Base-by-base conservation (phyloP, 2,113 vertebrate species). In the mouse (Mus musculus) region DNA sequence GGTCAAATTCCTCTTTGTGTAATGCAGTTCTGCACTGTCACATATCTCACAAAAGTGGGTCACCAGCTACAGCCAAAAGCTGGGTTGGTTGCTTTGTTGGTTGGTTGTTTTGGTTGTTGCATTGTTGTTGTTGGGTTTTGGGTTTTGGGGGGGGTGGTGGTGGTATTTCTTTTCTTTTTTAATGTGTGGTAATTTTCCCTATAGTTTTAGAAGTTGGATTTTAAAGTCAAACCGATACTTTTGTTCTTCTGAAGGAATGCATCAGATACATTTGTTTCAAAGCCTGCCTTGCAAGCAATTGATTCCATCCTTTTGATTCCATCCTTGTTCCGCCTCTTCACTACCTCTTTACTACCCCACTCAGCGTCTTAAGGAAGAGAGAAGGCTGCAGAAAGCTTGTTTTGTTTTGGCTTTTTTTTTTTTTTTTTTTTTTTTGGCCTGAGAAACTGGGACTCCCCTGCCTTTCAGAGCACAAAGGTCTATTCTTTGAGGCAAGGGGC, bases 401-500 rank as follows among this genome's bases (percentile, higher is more conserved):
- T 95, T 89, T 80, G 65, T 65, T 93, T 94, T 75, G 84, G 7
- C 75, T 85, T 93, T 77, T 81, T 59, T 67, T 69, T 96, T 81
- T 59, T 67, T 69, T 96, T 85, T 93, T 77, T 81, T 59, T 67
- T 69, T 96, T 88, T 92, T 98, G 98, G 98, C 98, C 98, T 98
- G 98, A 99, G 99, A 99, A 99, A 99, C 98, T 98, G 98, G 98
- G 98, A 98, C 98, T 95, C 98, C 98, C 98, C 98, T 99, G 98
- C 98, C 98, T 98, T 98, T 93, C 97, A 97, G 95, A 89, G 75
- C 97, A 99, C 99, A 99, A 99, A 99, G 98, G 96, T 89, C 98
- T 97, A 99, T 99, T 99, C 99, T 99, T 97, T 90, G 22, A 88
- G 95, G 95, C 87, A 93, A 97, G 96, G 91, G 95, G 93, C 94